Conservation (phyloP, 53 echinoderm and acorn worm genomes). For the Hippasteria phrygiana region DNA sequence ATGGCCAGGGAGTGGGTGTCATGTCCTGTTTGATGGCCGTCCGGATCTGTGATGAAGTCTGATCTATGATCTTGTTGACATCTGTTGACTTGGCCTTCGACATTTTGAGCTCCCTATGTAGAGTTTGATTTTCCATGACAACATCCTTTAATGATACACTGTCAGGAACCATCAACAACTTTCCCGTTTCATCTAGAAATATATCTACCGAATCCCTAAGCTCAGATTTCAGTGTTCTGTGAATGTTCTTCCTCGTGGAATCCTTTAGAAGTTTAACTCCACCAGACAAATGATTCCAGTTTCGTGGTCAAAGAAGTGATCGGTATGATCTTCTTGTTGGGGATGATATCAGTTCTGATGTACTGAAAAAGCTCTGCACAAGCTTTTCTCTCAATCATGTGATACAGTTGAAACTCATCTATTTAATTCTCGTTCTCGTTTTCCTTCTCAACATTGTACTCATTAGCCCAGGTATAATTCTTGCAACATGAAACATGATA, state of each 20-base stretch:
- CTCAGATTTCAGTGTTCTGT: constrained; percentile 43
- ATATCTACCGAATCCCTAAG: constrained; percentile 35
- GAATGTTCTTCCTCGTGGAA: constrained; percentile 51
- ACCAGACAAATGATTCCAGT: constrained; percentile 24
- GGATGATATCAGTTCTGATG: constrained; percentile 24
- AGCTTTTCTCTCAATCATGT: constrained; percentile 16
- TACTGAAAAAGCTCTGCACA: constrained; percentile 25
- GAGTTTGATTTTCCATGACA: too few relatives aligned
- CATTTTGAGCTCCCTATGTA: too few relatives aligned
- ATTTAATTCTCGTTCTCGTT: too few relatives aligned
- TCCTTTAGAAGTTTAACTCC: constrained; percentile 2
- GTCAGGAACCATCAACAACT: constrained; percentile 15
- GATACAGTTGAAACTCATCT: too few relatives aligned
- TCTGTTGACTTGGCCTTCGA: too few relatives aligned
- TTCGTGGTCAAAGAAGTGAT: constrained; percentile 41
- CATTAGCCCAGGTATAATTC: constrained; percentile 24
- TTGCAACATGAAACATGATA: constrained; percentile 59
- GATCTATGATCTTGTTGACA: too few relatives aligned
- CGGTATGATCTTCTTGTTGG: not conserved
- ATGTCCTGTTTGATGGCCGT: too few relatives aligned
- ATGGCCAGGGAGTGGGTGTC: too few relatives aligned
- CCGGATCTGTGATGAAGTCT: too few relatives aligned
- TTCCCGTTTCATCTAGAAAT: constrained; percentile 32
- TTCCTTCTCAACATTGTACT: too few relatives aligned
- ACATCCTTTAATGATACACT: too few relatives aligned